Evolutionary conservation across 1,140 invertebrate species (phyloP), one percentile per base, ranked within the genome.

Genomic region (Andricus grossulariae): DNA sequence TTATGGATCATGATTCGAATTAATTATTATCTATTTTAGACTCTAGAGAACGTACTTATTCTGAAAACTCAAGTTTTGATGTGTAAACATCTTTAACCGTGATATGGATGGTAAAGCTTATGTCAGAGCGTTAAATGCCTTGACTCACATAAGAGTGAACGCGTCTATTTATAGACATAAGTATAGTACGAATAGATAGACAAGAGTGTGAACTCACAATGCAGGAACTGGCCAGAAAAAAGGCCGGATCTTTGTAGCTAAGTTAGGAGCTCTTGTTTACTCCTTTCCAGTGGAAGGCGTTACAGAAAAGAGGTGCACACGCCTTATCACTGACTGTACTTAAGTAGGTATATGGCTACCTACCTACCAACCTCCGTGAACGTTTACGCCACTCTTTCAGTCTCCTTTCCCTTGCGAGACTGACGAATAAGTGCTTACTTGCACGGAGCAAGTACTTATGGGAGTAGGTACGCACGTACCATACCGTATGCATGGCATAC

Each of bases 241-340:
- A 45, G 39, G 7, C 39, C 32, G 60, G 16, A 66, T 16, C 60
- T 66, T 66, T 39, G 10, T 45, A 45, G 10, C 10, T 11, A 45
- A 45, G 39, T 45, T 45, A 7, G 39, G 39, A 66, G 60, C 25
- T 32, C 39, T 66, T 66, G 39, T 66, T 66, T 66, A 66, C 60
- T 66, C 60, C 13, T 66, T 66, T 66, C 13, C 3, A 32, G 25
- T 66, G 25, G 60, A 66, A 66, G 60, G 60, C 60, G 60, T 66
- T 66, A 66, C 60, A 32, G 60, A 66, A 66, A 66, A 66, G 60
- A 66, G 60, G 60, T 66, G 60, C 57, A 74, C 73, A 72, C 80
- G 75, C 76, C 74, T 82, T 82, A 83, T 83, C 78, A 76, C 73
- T 60, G 73, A 66, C 55, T 51, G 75, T 76, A 81, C 76, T 78